Evolutionary conservation across 2,113 vertebrate genomes (phyloP), one percentile per base, ranked within the genome.

Genomic region (Amblyornis subalaris): DNA sequence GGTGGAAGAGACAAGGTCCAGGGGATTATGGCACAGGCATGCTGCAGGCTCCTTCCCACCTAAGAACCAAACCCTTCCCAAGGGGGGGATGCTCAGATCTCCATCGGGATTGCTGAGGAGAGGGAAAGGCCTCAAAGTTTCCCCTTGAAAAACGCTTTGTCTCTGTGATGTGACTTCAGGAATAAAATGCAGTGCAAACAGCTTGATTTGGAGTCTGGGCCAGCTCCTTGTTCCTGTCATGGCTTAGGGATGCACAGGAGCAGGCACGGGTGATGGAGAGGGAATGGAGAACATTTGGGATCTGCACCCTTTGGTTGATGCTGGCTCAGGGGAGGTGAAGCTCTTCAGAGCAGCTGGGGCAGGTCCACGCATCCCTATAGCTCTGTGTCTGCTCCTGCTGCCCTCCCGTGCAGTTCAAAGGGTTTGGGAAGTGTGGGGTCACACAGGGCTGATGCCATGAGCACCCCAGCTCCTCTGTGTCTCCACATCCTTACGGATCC

Each of bases 31-130:
- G 40, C 0, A 0, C 14, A 36, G 28, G 47, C n/a, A 12, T 57
- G 73, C 78, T 31, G 29, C 33, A 35, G 45, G 51, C 10, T 79
- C 29, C 51, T 51, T 42, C 67, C 40, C 5, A 3, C 9, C 44
- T 14, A 1, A 2, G 35, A 70, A 12, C 61, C 55, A 4, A 38
- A 1, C 0, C 0, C 1, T 31, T 81, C 42, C 70, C 3, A 0
- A 25, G n/a, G 48, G 8, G 8, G 12, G n/a, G 4, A 23, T 69
- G 55, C 61, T 65, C 2, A 1, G 23, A 29, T 33, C 42, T 48
- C 67, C 10, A 0, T 0, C 0, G 5, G 64, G 35, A n/a, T 35
- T 51, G 24, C 21, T 2, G 2, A 58, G 64, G n/a, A 75, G 44
- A 29, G 38, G 62, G 33, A 62, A 64, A 54, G 31, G 13, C n/a